phyloP scores from a whole-genome alignment of 2,113 vertebrate species.

The Oncorhynchus kisutch region DNA sequence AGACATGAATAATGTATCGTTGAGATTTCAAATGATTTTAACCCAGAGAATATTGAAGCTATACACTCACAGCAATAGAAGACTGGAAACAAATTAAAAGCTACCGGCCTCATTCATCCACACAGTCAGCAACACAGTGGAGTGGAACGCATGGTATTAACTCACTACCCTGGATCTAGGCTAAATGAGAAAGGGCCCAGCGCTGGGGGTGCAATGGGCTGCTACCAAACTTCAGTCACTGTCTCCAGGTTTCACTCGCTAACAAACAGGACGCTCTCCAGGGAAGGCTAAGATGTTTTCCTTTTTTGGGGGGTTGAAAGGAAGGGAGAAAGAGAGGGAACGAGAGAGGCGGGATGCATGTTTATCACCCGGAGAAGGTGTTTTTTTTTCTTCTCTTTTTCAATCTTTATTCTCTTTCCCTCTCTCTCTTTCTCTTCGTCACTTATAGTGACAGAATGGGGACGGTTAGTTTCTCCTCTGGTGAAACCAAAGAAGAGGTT shows the following conservation, averaged over 20 bases:
- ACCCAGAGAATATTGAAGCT: not conserved
- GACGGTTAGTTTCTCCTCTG: conserved; percentile 17
- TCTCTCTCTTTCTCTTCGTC: not conserved
- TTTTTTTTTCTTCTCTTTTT: not conserved
- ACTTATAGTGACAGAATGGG: conserved; percentile 29
- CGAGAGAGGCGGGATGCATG: not conserved
- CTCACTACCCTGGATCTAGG: not conserved
- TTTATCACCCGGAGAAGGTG: not conserved
- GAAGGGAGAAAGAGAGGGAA: no score
- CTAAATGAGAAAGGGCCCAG: not conserved
- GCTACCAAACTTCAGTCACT: not conserved
- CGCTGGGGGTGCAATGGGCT: not conserved
- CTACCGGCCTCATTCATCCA: not conserved
- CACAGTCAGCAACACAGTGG: not conserved
- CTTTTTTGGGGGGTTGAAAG: not conserved
- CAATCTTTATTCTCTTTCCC: not conserved
- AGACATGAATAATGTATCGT: not conserved
- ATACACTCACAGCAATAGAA: not conserved
- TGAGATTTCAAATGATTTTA: not conserved
- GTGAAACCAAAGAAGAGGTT: conserved; percentile 12
- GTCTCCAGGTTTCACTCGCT: no score
- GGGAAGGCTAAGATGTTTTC: not conserved
- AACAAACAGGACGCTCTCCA: not conserved
- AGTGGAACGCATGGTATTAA: not conserved
- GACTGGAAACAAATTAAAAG: not conserved